phyloP scores from a whole-genome alignment of 2,113 vertebrate species.

The Montifringilla adamsi region DNA sequence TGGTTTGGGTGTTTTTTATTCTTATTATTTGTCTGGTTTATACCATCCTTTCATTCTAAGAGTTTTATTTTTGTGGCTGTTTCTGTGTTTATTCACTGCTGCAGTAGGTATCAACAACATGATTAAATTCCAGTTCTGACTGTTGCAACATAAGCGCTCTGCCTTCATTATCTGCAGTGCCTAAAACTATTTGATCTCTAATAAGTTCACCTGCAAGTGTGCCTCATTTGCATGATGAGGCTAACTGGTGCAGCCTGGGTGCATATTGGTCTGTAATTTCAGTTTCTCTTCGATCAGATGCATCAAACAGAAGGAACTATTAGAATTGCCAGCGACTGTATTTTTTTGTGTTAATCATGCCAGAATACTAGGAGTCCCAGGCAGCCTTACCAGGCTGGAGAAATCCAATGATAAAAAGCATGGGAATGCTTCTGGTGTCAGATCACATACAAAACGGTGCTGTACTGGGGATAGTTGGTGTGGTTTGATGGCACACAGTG shows the following conservation, averaged over 20 bases:
- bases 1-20: background rate
- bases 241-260: constrained; percentile 63
- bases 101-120: constrained; percentile 53
- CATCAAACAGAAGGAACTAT: constrained; percentile 41
- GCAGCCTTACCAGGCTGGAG: background rate
- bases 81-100: constrained; percentile 36
- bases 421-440: background rate
- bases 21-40: constrained; percentile 17
- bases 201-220: constrained; percentile 60
- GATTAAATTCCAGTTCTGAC: constrained; percentile 60
- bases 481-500: background rate
- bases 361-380: background rate
- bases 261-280: constrained; percentile 57
- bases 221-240: constrained; percentile 60
- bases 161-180: constrained; percentile 47
- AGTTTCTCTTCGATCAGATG: constrained; percentile 39
- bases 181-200: constrained; percentile 69
- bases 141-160: constrained; percentile 45
- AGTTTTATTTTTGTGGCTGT: constrained; percentile 55
- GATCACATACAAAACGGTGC: background rate
- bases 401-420: background rate
- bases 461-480: background rate
- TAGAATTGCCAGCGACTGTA: constrained; percentile 31
- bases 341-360: constrained; percentile 27
- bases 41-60: constrained; percentile 21